Base-by-base conservation (phyloP, 2,888 invertebrate species). In the Zelleria hepariella region DNA sequence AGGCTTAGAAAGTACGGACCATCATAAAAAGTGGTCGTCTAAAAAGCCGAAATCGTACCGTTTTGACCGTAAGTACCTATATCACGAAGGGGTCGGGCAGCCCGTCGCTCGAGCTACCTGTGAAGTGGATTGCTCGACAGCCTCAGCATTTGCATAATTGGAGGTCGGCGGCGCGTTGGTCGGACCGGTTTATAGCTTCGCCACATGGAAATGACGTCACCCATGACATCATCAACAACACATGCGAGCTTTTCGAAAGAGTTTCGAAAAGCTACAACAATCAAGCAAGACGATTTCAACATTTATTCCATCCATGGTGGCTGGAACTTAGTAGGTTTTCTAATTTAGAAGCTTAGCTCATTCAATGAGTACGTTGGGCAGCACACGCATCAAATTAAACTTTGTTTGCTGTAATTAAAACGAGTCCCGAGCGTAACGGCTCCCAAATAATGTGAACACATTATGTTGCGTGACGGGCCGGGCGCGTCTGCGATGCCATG, bases 71-170 rank as follows among this genome's bases (percentile, higher is more conserved):
- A 5, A 7, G 7, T 7, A 2, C 5, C n/a, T n/a, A n/a, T 42
- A 15, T 42, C 15, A 42, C 10, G 32, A 53, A 53, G 53, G 53
- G 53, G 53, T 52, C 52, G 54, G 26, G 7, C 27, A 20, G 27
- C 21, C 27, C 51, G 23, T 18, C 23, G 10, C 18, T n/a, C 20
- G 49, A 49, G 49, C 21, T 51, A 51, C 21, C 21, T 51, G 51
- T 4, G 51, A 23, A 51, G 21, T 49, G 49, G 20, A 20, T 18
- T 49, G 48, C 10, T 4, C 15, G n/a, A 7, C 5, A 8, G 21
- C 47, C 23, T 47, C 73, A 69, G 68, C 70, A 86, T 85, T 86
- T 77, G 72, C 83, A 84, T 84, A 85, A 84, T 81, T 85, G 81
- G 85, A 86, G 86, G 86, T 78, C 82, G 74, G 62, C 75, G 66